These are phyloP conservation scores for Atopsyche davidsoni DNA, from an alignment of 1,140 invertebrate species.

Conservation along the genomic window DNA sequence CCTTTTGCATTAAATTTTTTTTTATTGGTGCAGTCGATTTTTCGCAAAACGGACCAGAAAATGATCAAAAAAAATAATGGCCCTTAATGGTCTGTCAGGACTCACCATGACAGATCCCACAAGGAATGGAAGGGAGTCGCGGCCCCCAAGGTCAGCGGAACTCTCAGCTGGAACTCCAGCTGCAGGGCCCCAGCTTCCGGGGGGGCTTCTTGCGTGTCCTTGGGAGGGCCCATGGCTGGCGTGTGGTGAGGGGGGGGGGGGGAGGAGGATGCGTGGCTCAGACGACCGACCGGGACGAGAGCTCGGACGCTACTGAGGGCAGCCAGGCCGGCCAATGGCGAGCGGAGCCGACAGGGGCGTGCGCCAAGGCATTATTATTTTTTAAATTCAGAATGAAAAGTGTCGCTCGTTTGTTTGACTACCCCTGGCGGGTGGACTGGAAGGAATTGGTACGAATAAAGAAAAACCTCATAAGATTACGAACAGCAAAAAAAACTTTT, in stretches of 20 bases:
- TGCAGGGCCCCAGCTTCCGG: conserved; percentile 1
- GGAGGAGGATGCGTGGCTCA: not conserved
- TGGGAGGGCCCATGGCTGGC: conserved; percentile 19
- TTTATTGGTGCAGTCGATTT: no score
- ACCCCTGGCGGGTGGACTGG: no score
- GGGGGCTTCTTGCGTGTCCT: conserved; percentile 5
- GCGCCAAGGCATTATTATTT: not conserved
- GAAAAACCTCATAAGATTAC: no score
- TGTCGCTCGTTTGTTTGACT: no score
- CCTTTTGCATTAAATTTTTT: no score
- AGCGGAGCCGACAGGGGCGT: conserved; percentile 7
- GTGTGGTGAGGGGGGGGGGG: not conserved
- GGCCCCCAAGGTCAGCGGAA: conserved; percentile 18
- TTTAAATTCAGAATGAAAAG: not conserved
- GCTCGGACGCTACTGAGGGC: no score
- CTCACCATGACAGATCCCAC: conserved; percentile 28
- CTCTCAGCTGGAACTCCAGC: conserved; percentile 16
- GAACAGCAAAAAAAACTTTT: no score
- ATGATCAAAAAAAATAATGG: no score
- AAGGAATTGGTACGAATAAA: no score
- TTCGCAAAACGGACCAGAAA: no score
- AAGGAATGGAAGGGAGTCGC: conserved; percentile 24
- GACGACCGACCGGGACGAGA: conserved; percentile 5
- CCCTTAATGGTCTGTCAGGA: conserved; percentile 5
- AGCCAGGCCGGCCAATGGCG: not conserved